These are phyloP conservation scores for Bombus sibiricus DNA, from an alignment of 1,140 invertebrate genomes.

Conservation along the genomic window DNA sequence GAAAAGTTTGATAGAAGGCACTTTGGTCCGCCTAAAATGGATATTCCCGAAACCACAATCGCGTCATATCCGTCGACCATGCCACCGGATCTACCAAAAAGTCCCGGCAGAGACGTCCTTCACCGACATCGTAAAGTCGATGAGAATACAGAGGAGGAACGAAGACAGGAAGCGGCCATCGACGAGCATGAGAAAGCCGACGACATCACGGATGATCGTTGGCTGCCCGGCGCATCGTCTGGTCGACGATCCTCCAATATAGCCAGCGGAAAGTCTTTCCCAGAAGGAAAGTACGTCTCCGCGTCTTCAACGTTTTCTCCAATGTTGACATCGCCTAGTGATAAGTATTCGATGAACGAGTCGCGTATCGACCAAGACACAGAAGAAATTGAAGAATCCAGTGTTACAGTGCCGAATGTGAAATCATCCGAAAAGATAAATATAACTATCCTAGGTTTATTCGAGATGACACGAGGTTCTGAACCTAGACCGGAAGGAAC, in stretches of 20 bases:
- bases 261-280: background rate
- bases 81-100: slow-evolving; percentile 71
- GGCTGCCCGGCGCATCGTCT: slow-evolving; percentile 40
- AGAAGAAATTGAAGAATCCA: background rate
- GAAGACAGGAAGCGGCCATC: slow-evolving; percentile 36
- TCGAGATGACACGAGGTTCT: slow-evolving; percentile 87
- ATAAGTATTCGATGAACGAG: slow-evolving; percentile 46
- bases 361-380: background rate
- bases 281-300: slow-evolving; percentile 31
- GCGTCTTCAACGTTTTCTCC: slow-evolving; percentile 14
- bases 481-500: slow-evolving; percentile 86
- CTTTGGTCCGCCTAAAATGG: slow-evolving; percentile 71
- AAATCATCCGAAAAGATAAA: slow-evolving; percentile 73
- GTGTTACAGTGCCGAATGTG: slow-evolving; percentile 18
- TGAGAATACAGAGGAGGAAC: slow-evolving; percentile 31
- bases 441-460: slow-evolving; percentile 86
- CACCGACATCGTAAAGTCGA: slow-evolving; percentile 63
- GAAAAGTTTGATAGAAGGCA: slow-evolving; percentile 78
- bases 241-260: slow-evolving; percentile 38
- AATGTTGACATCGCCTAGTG: slow-evolving; percentile 13
- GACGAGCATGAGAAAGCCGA: slow-evolving; percentile 47
- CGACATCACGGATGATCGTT: slow-evolving; percentile 38
- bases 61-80: slow-evolving; percentile 10
- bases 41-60: slow-evolving; percentile 51
- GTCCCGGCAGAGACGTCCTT: slow-evolving; percentile 66